Evolutionary conservation across 2,888 invertebrate species (phyloP).

Genomic region (Drosophila maculinotata): DNA sequence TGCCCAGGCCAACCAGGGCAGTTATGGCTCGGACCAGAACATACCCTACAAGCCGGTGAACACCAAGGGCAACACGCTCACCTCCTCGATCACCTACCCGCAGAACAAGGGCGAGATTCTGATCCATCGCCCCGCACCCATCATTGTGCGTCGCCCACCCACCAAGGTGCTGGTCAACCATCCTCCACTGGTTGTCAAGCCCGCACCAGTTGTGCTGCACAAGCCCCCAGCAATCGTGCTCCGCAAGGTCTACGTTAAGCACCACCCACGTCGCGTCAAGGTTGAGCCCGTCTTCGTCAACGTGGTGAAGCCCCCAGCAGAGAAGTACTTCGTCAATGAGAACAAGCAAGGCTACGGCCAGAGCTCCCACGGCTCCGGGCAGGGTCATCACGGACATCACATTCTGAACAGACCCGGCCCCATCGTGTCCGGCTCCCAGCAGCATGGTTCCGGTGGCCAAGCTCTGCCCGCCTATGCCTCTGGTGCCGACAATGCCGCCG

Average conservation of each 20-base stretch:
- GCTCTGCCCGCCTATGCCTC: constrained; percentile 69
- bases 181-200: constrained; percentile 84
- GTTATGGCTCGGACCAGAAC: constrained; percentile 72
- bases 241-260: constrained; percentile 83
- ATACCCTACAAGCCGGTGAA: constrained; percentile 79
- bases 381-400: constrained; percentile 22
- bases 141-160: constrained; percentile 84
- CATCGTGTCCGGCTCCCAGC: constrained; percentile 47
- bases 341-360: constrained; percentile 77
- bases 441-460: constrained; percentile 44
- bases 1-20: constrained; percentile 55
- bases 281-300: constrained; percentile 84
- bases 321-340: constrained; percentile 84
- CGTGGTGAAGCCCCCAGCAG: constrained; percentile 84
- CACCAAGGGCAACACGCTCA: constrained; percentile 77
- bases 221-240: constrained; percentile 84
- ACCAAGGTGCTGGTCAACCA: constrained; percentile 84
- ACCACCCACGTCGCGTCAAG: constrained; percentile 83
- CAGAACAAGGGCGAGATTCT: constrained; percentile 84
- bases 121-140: constrained; percentile 84
- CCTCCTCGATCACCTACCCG: constrained; percentile 81
- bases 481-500: constrained; percentile 71
- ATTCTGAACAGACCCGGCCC: constrained; percentile 40
- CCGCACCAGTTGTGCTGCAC: constrained; percentile 84
- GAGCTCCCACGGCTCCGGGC: constrained; percentile 33